Evolutionary conservation across 2,797 vertebrate genomes (phyloP).

Genomic region (Agapornis canus): DNA sequence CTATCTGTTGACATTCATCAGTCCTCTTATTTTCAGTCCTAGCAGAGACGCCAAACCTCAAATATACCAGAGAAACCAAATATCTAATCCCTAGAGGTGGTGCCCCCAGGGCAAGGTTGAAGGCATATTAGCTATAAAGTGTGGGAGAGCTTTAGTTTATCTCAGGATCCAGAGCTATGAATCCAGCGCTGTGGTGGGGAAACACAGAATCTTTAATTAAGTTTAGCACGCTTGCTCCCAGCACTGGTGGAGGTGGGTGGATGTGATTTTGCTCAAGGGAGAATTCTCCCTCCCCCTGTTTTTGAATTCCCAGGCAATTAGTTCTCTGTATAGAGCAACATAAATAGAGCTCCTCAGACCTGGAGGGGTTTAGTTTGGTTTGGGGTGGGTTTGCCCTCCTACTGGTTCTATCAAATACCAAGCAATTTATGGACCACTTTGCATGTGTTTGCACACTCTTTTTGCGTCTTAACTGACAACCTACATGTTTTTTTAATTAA

Average conservation of each 20-base stretch:
- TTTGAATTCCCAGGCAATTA: constrained; percentile 60
- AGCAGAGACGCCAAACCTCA: background rate
- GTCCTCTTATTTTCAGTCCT: background rate
- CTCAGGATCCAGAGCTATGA: constrained; percentile 39
- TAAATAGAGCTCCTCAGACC: constrained; percentile 33
- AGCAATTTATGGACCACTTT: background rate
- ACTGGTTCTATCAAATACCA: background rate
- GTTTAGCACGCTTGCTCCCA: background rate
- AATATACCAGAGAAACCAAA: background rate
- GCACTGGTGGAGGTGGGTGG: constrained; percentile 12
- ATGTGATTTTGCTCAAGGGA: constrained; percentile 39
- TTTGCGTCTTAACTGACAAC: constrained; percentile 55
- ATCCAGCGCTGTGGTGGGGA: background rate
- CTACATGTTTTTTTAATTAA: constrained; percentile 65
- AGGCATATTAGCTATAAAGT: background rate
- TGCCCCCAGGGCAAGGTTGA: background rate
- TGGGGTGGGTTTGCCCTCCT: background rate
- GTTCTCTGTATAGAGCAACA: background rate
- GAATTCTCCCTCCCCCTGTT: constrained; percentile 3
- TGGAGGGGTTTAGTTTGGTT: background rate
- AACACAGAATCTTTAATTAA: constrained; percentile 62
- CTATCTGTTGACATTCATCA: background rate
- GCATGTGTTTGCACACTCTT: background rate
- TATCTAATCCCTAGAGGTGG: background rate
- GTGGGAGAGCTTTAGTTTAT: constrained; percentile 44